Base-by-base conservation (phyloP, 2,888 invertebrate genomes). In the Danaus chrysippus region DNA sequence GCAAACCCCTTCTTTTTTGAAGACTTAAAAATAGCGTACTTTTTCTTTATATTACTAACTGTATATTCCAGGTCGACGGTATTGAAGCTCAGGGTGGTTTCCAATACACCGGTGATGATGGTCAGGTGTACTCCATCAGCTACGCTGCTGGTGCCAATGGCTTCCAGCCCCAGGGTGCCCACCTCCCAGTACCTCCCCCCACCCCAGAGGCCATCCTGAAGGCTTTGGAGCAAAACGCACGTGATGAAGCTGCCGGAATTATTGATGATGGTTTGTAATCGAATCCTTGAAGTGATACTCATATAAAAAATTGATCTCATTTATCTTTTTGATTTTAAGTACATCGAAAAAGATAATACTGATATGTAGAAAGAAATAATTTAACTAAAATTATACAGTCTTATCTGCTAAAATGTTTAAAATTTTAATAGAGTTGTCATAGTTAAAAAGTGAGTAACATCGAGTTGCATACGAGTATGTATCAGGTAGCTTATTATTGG, bases 71-170 rank as follows among this genome's bases (percentile, higher is more conserved):
- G 90, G 89, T 82, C 55, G 87, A 89, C 62, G 90, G 90, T 23
- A 89, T 90, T 64, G 84, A 91, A 68, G 92, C 93, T 34, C 91
- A 92, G 67, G 93, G 93, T 23, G 90, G 91, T 0, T 93, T 86
- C 86, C 91, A 92, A 15, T 93, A 93, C 83, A 92, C 92, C 53
- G 92, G 92, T 63, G 93, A 93, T 3, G 93, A 93, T 62, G 93
- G 93, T 1, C 91, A 92, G 71, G 72, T 91, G 59, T 92, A 92
- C 83, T 80, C 92, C 62, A 79, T 93, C 69, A 87, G 84, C 72
- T 93, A 92, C 78, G 82, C 87, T 0, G 92, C 93, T 2, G 93
- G 93, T 53, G 91, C 92, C 74, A 92, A 84, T 66, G 93, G 93
- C 3, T 93, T 92, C 85, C 86, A 86, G 71, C 90, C 93, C 57